These are phyloP conservation scores for Parnassius mnemosyne DNA, from an alignment of 2,888 invertebrate genomes.

Conservation along the genomic window DNA sequence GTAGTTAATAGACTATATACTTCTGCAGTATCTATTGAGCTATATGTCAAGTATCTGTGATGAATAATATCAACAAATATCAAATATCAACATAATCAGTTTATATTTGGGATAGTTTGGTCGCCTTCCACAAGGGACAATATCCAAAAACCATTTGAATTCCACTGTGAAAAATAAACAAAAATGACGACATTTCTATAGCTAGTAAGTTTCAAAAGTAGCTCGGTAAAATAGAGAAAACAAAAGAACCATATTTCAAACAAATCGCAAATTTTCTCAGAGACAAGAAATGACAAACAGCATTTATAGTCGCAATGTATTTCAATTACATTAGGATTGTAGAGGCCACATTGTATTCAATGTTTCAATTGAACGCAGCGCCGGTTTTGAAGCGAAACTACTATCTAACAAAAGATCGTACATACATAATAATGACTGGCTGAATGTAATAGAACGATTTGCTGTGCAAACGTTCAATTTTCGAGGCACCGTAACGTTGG, in stretches of 20 bases:
- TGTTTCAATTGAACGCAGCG: conserved; percentile 25
- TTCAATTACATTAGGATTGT: conserved; percentile 25
- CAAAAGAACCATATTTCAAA: conserved; percentile 3
- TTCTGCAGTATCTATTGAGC: too few species aligned
- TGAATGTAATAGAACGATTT: conserved; percentile 47
- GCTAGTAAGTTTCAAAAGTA: too few species aligned
- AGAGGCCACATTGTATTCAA: conserved; percentile 26
- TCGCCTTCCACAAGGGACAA: too few species aligned
- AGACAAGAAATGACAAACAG: conserved; percentile 25
- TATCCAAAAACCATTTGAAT: too few species aligned
- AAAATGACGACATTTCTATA: too few species aligned
- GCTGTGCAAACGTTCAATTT: conserved; percentile 61
- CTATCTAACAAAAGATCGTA: conserved; percentile 32
- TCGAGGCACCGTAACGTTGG: conserved; percentile 51
- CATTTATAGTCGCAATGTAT: conserved; percentile 21
- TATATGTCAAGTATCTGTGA: too few species aligned
- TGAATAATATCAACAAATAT: too few species aligned
- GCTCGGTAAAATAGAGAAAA: not conserved
- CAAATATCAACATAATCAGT: too few species aligned
- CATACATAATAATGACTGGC: conserved; percentile 39
- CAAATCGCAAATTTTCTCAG: conserved; percentile 10
- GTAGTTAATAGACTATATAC: too few species aligned
- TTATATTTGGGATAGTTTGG: too few species aligned
- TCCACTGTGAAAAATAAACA: too few species aligned
- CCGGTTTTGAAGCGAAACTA: conserved; percentile 23